Conservation (phyloP, 2,888 invertebrate genomes). For the Podabrus alpinus region DNA sequence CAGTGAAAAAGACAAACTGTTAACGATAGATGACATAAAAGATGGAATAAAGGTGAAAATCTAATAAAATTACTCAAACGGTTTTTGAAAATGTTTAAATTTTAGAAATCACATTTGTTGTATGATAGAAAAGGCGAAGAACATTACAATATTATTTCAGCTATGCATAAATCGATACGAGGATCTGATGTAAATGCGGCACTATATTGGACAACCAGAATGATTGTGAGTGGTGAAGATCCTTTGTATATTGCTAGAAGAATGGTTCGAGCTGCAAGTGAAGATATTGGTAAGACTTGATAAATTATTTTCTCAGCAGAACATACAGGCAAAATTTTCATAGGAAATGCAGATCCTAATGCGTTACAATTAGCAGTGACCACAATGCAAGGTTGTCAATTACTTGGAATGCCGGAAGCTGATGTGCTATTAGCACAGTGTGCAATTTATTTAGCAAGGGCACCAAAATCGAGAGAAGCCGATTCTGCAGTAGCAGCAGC, state of each 20-base stretch:
- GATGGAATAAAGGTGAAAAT: slow-evolving; percentile 68
- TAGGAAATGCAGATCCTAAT: slow-evolving; percentile 69
- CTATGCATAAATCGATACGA: slow-evolving; percentile 81
- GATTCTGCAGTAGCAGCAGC: slow-evolving; percentile 60
- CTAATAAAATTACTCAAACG: neutral
- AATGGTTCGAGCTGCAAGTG: slow-evolving; percentile 74
- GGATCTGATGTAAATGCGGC: slow-evolving; percentile 81
- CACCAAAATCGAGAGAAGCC: slow-evolving; percentile 72
- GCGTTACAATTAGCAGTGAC: slow-evolving; percentile 72
- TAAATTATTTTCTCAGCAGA: neutral
- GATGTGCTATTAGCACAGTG: slow-evolving; percentile 79
- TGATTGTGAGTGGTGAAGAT: slow-evolving; percentile 80
- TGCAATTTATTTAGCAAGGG: slow-evolving; percentile 75
- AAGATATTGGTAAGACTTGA: slow-evolving; percentile 71
- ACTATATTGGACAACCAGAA: slow-evolving; percentile 80
- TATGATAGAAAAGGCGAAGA: slow-evolving; percentile 82
- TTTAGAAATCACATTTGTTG: slow-evolving; percentile 72
- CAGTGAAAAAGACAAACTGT: slow-evolving; percentile 53
- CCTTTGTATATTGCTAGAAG: slow-evolving; percentile 77
- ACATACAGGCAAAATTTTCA: slow-evolving; percentile 12
- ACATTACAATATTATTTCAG: slow-evolving; percentile 82
- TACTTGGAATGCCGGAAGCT: slow-evolving; percentile 82
- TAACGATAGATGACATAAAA: slow-evolving; percentile 70
- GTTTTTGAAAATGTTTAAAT: slow-evolving; percentile 19
- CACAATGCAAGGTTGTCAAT: slow-evolving; percentile 78